Base-by-base conservation (phyloP, 2,113 vertebrate genomes). In the Lepisosteus osseus region DNA sequence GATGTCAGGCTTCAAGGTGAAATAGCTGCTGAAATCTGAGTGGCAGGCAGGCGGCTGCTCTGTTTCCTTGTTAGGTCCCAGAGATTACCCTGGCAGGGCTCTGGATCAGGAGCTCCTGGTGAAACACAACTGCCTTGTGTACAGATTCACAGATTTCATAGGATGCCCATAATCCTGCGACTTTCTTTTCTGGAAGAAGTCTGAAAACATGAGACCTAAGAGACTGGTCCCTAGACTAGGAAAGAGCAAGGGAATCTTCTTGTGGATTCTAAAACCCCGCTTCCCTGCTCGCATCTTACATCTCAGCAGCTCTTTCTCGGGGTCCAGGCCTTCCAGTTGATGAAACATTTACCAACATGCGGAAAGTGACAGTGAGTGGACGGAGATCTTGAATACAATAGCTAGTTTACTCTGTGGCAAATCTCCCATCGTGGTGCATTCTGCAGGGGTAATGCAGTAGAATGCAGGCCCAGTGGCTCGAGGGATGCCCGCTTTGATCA, bases 401-500 rank as follows among this genome's bases (percentile, higher is more conserved):
- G 91, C 86, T 79, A 82, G 94, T 95, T 96, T 94, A 87, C 91
- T 95, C 91, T 93, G 91, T 86, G 88, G 93, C 92, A 90, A 88
- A 92, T 93, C 91, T 90, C 91, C 93, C 92, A 92, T 92, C 82
- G 91, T 89, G 88, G 93, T 87, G 91, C 91, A 90, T 95, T 94
- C 90, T 86, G 85, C 73, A 72, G 80, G 93, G 92, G 91, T 94
- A 95, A 97, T 88, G 90, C 88, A 61, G 81, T 82, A 90, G 87
- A 94, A 96, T 94, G 90, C 88, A 88, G 89, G 90, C 90, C 86
- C 83, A 74, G 84, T 91, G 90, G 83, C 85, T 93, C 93, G 92
- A 91, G 90, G 92, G 86, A 87, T 85, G 85, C 76, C 80, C 84
- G 86, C 96, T 98, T 98, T 98, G 96, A 99, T 98, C 97, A 98